Evolutionary conservation across 2,888 invertebrate genomes (phyloP).

Genomic region (Amiota mariae): DNA sequence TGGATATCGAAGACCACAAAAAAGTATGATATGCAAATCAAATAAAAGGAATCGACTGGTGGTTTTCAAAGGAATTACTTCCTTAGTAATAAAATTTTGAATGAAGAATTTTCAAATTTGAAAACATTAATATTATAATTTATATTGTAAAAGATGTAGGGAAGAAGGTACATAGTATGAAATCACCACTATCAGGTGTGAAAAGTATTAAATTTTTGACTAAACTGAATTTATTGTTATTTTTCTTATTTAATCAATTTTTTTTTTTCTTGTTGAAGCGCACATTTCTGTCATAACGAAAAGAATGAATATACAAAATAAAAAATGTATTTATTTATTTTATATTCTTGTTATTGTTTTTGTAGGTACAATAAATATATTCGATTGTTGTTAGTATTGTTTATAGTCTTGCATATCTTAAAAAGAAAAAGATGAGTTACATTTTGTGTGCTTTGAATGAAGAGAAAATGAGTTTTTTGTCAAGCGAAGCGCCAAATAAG

Average conservation of each 20-base stretch:
- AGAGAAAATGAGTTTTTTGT: constrained; percentile 33
- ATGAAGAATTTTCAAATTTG: no score
- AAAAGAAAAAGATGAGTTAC: constrained; percentile 47
- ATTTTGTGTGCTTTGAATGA: constrained; percentile 54
- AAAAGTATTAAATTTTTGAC: not conserved
- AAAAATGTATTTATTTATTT: constrained; percentile 20
- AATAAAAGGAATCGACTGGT: no score
- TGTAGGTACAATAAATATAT: constrained; percentile 35
- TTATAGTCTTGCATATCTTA: constrained; percentile 29
- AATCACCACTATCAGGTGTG: no score
- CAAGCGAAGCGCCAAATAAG: constrained; percentile 26
- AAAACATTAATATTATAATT: no score
- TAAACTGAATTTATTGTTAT: constrained; percentile 11
- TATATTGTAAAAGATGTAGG: no score
- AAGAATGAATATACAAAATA: constrained; percentile 46
- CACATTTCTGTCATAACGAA: constrained; percentile 64
- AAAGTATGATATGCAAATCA: no score
- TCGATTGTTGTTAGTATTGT: constrained; percentile 25
- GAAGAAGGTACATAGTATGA: no score
- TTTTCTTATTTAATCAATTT: no score
- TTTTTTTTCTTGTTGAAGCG: constrained; percentile 28
- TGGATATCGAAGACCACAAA: no score
- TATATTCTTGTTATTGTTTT: constrained; percentile 9
- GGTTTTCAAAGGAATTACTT: no score
- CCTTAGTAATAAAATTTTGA: no score